Evolutionary conservation across 2,888 invertebrate genomes (phyloP).

Genomic region (Nomada hirtipes): DNA sequence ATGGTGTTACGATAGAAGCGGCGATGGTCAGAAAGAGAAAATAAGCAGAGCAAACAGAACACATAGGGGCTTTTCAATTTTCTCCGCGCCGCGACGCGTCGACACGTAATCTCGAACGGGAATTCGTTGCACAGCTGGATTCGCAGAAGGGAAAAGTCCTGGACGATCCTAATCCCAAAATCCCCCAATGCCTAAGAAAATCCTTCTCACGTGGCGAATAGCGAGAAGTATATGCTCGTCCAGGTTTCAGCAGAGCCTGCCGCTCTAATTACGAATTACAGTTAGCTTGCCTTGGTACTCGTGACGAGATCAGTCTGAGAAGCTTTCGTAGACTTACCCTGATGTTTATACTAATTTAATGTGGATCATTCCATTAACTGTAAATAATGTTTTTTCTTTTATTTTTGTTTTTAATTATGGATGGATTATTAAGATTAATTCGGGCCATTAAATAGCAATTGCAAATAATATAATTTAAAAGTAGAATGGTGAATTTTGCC

Average conservation of each 20-base stretch:
- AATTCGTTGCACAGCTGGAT: slow-evolving; percentile 34
- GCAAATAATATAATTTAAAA: too few species aligned
- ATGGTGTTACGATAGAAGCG: background rate
- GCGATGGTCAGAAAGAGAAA: slow-evolving; percentile 5
- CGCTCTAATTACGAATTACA: slow-evolving; percentile 41
- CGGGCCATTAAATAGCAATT: too few species aligned
- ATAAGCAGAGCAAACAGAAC: slow-evolving; percentile 13
- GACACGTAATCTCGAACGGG: slow-evolving; percentile 38
- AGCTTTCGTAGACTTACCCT: background rate
- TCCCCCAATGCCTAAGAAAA: slow-evolving; percentile 47
- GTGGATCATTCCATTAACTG: background rate
- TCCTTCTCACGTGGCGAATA: slow-evolving; percentile 47
- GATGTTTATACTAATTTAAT: background rate
- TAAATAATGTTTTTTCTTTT: too few species aligned
- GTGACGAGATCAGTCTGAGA: background rate
- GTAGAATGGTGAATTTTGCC: too few species aligned
- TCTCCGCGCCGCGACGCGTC: slow-evolving; percentile 27
- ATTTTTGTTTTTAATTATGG: too few species aligned
- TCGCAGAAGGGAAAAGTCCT: slow-evolving; percentile 26
- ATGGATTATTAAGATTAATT: too few species aligned
- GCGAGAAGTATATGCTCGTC: slow-evolving; percentile 42
- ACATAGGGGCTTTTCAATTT: slow-evolving; percentile 54
- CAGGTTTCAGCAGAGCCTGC: background rate
- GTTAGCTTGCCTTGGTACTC: background rate
- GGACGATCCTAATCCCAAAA: slow-evolving; percentile 62